Conservation (phyloP, 2,113 vertebrate species). For the Plestiodon gilberti region DNA sequence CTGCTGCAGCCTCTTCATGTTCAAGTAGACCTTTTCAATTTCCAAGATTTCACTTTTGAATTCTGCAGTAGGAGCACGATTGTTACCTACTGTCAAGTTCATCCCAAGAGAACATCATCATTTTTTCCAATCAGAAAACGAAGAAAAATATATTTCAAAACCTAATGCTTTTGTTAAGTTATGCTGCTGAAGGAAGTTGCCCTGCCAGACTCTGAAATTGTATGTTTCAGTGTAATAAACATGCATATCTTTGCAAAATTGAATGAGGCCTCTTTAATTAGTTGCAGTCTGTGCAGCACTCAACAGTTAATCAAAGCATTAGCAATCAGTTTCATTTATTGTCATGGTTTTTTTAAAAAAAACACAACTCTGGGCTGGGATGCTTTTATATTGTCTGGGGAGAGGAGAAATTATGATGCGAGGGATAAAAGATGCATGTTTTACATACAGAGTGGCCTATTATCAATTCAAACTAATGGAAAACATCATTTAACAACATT, state of each 20-base stretch:
- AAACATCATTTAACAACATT: constrained; percentile 20
- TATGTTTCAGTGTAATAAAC: not conserved
- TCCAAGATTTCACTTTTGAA: not conserved
- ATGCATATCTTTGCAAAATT: not conserved
- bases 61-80: not conserved
- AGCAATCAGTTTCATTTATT: fast-evolving
- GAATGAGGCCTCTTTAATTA: not conserved
- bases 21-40: not conserved
- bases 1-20: not conserved
- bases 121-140: not conserved
- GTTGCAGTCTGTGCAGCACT: not conserved
- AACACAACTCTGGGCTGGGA: not conserved
- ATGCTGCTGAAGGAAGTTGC: not conserved
- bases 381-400: not conserved
- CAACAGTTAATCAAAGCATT: not conserved
- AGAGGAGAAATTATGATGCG: not conserved
- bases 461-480: constrained; percentile 31
- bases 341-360: not conserved
- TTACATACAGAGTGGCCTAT: constrained; percentile 24
- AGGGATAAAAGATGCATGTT: constrained; percentile 9
- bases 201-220: not conserved
- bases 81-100: not conserved
- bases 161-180: not conserved
- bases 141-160: not conserved
- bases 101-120: not conserved